A percentile compares a stretch with the other conserved stretches of the same genome.
Conservation (phyloP, 2,797 vertebrate species). For the Remorina albescens region DNA sequence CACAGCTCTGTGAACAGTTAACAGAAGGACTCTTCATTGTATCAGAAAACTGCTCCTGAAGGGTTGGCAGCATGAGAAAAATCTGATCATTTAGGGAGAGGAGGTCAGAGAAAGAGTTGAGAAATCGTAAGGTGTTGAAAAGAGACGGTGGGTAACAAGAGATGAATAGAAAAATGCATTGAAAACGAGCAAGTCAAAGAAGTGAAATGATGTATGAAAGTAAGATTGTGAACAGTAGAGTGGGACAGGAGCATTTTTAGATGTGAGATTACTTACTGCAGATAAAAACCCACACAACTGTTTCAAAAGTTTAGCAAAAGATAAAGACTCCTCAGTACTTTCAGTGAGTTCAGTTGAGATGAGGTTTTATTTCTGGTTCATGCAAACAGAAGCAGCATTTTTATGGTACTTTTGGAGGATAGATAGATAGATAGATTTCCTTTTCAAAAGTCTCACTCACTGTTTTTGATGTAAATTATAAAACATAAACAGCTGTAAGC, state of each 20-base stretch:
- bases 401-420: too few species aligned
- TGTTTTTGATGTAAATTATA: too few species aligned
- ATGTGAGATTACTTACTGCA: neutral
- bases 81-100: neutral
- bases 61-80: neutral
- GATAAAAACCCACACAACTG: neutral
- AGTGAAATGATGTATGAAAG: constrained; percentile 31
- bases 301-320: constrained; percentile 15
- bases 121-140: neutral
- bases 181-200: constrained; percentile 22
- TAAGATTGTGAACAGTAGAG: constrained; percentile 9
- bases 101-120: constrained; percentile 11
- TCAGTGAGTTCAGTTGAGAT: neutral
- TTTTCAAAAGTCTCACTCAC: too few species aligned
- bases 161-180: constrained; percentile 24
- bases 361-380: neutral
- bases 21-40: neutral
- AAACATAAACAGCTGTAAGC: too few species aligned
- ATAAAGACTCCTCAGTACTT: neutral
- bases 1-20: neutral
- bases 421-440: too few species aligned
- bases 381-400: too few species aligned
- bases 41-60: neutral
- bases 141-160: neutral
- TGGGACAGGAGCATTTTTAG: constrained; percentile 4